These are phyloP conservation scores for Pyrgilauda ruficollis DNA, from an alignment of 2,113 vertebrate genomes.

Conservation along the genomic window DNA sequence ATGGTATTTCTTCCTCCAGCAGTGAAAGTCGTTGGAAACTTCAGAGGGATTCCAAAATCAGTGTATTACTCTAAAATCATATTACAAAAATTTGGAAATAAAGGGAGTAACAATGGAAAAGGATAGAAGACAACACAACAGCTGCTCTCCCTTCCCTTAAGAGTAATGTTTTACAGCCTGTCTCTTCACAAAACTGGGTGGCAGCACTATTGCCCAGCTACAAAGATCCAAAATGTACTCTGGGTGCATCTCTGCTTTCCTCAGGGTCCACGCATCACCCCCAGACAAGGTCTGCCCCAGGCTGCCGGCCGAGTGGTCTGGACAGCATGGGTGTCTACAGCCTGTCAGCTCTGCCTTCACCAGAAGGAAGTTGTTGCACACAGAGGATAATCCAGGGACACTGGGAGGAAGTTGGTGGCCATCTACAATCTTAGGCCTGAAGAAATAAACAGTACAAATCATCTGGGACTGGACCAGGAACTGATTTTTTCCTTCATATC, in stretches of 20 bases:
- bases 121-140: neutral
- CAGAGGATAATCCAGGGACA: neutral
- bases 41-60: neutral
- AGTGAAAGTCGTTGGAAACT: neutral
- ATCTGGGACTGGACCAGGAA: neutral
- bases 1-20: neutral
- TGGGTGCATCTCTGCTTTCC: neutral
- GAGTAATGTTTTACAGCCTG: neutral
- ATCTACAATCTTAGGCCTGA: neutral
- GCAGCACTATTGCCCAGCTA: neutral
- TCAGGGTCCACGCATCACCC: neutral
- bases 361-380: neutral
- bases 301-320: neutral
- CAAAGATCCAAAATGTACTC: rapidly evolving
- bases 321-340: neutral
- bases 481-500: neutral
- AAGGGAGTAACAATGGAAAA: neutral
- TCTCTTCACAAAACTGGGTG: neutral
- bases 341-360: neutral
- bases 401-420: neutral
- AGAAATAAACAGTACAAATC: neutral
- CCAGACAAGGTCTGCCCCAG: neutral
- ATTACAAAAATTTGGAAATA: neutral
- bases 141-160: neutral
- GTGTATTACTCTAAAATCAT: neutral